These are phyloP conservation scores for Clunio marinus DNA, from an alignment of 2,888 invertebrate genomes.

Conservation along the genomic window DNA sequence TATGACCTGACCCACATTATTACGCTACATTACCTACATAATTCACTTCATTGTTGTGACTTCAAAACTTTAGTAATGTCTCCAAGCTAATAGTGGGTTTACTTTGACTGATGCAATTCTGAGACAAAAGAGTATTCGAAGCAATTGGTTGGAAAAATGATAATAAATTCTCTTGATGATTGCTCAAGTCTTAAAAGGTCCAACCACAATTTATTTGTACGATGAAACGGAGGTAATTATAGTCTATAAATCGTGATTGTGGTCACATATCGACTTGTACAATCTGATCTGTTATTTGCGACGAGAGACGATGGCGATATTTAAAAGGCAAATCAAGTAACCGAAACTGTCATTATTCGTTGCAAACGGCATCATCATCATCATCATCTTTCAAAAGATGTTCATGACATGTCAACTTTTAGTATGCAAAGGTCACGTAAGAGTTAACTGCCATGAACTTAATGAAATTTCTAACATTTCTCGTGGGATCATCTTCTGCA, in stretches of 20 bases:
- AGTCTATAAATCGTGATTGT: background rate
- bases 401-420: conserved; percentile 22
- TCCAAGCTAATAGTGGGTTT: background rate
- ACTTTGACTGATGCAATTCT: conserved; percentile 4
- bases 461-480: background rate
- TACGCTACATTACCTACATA: background rate
- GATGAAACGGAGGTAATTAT: background rate
- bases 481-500: background rate
- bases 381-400: conserved; percentile 12
- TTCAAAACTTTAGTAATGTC: background rate
- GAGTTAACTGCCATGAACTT: conserved; percentile 22
- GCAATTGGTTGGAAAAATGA: background rate
- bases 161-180: background rate
- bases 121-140: background rate
- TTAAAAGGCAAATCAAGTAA: too few relatives aligned
- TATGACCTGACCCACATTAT: conserved; percentile 7
- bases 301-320: background rate
- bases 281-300: too few relatives aligned
- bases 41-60: background rate
- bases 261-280: conserved; percentile 4
- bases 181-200: background rate
- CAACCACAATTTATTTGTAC: background rate
- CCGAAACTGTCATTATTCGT: too few relatives aligned
- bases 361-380: background rate
- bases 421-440: conserved; percentile 9